Evolutionary conservation across 1,140 invertebrate genomes (phyloP).

Genomic region (Heliconius hermathena): DNA sequence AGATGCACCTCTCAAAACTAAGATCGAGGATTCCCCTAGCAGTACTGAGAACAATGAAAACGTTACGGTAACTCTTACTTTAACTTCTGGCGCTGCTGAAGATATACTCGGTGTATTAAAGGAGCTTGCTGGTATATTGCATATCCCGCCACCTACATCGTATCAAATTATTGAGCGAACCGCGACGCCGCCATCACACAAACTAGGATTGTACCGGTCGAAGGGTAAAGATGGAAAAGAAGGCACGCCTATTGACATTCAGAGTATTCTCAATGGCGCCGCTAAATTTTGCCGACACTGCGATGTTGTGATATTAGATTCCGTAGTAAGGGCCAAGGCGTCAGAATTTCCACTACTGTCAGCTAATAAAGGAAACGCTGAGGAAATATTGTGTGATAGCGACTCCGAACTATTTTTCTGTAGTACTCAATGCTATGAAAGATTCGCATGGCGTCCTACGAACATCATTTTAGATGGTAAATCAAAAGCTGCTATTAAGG

Average conservation of each 20-base stretch:
- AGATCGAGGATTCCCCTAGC: slow-evolving; percentile 82
- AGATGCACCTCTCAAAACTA: slow-evolving; percentile 74
- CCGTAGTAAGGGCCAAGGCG: slow-evolving; percentile 90
- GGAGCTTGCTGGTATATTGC: slow-evolving; percentile 94
- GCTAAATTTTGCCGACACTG: slow-evolving; percentile 96
- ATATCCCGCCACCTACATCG: slow-evolving; percentile 92
- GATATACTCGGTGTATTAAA: slow-evolving; percentile 95
- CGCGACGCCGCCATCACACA: slow-evolving; percentile 89
- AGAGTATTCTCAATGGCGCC: slow-evolving; percentile 93
- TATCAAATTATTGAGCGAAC: slow-evolving; percentile 93
- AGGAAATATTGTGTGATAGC: slow-evolving; percentile 83
- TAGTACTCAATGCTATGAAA: slow-evolving; percentile 91
- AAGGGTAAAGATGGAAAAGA: slow-evolving; percentile 93
- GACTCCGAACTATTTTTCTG: slow-evolving; percentile 91
- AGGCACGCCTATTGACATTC: slow-evolving; percentile 92
- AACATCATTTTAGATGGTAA: slow-evolving; percentile 80
- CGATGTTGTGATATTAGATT: slow-evolving; percentile 93
- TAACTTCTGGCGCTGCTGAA: slow-evolving; percentile 94
- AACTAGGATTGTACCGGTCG: slow-evolving; percentile 89
- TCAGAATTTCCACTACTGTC: slow-evolving; percentile 89
- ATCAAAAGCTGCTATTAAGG: slow-evolving; percentile 60
- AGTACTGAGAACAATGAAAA: slow-evolving; percentile 88
- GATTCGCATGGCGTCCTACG: slow-evolving; percentile 82
- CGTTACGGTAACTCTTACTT: slow-evolving; percentile 95
- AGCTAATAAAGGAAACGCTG: slow-evolving; percentile 85